Percentiles rank a stretch among this genome's conserved stretches.
Evolutionary conservation across 2,888 invertebrate genomes (phyloP).

Genomic region (Drosophila yooni): DNA sequence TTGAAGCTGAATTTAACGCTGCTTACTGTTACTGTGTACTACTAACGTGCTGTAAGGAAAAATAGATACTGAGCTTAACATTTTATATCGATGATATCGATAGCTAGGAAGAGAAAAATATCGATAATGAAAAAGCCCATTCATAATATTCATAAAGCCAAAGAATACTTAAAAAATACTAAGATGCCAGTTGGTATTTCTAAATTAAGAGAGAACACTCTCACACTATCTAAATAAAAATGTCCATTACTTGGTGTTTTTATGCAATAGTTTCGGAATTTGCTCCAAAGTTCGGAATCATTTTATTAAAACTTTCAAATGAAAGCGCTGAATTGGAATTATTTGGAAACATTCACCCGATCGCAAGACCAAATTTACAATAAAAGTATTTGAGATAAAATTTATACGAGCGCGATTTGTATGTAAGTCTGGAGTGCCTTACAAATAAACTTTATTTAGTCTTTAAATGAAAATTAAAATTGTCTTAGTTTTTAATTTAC

Average conservation of each 20-base stretch:
- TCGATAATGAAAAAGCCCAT: neutral
- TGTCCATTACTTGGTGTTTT: no score
- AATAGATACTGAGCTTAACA: neutral
- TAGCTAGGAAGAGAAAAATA: neutral
- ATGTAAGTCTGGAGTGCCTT: neutral
- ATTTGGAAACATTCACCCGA: neutral
- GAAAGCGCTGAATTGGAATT: neutral
- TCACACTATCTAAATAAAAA: no score
- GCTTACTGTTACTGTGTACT: neutral
- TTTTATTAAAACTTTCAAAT: neutral
- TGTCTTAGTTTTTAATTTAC: neutral
- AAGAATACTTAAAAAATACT: no score
- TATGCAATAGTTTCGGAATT: neutral
- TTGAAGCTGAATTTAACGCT: neutral
- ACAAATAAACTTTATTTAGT: neutral
- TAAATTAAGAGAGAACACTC: no score
- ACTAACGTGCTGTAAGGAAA: neutral
- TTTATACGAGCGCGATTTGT: no score
- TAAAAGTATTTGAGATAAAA: no score
- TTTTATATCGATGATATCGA: neutral
- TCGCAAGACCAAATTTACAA: no score
- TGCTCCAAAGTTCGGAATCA: neutral
- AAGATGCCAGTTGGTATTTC: no score
- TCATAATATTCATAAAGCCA: no score
- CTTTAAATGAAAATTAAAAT: neutral